Conservation (phyloP, 2,888 invertebrate genomes). For the Stratiomys singularior region DNA sequence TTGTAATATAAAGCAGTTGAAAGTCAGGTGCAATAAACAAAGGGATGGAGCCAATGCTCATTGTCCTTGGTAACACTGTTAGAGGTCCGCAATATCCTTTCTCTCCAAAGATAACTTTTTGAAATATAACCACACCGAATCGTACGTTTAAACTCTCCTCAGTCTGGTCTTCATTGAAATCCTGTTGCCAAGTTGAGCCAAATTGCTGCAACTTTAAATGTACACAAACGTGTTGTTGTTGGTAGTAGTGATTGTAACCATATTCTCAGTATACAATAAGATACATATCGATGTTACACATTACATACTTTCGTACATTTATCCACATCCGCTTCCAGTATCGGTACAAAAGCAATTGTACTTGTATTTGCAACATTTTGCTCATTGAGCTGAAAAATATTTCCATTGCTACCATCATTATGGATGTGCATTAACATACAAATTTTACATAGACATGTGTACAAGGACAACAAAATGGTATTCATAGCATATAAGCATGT, state of each 20-base stretch:
- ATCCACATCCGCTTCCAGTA: neutral
- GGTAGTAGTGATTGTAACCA: neutral
- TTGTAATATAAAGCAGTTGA: no score
- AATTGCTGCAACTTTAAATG: neutral
- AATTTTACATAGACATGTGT: neutral
- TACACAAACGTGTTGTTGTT: neutral
- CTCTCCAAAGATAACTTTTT: neutral
- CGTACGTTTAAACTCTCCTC: neutral
- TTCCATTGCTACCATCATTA: neutral
- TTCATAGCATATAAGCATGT: neutral
- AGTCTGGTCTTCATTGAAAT: neutral
- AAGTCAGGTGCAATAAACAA: no score
- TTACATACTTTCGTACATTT: neutral
- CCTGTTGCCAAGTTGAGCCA: neutral
- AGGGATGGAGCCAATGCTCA: no score
- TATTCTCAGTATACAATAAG: neutral
- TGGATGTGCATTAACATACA: neutral
- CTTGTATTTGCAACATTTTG: conserved; percentile 11
- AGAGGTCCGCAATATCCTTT: no score
- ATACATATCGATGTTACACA: neutral
- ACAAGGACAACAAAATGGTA: neutral
- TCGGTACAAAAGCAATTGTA: neutral
- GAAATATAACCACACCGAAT: neutral
- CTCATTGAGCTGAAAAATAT: conserved; percentile 20
- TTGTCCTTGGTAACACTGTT: no score